phyloP scores from a whole-genome alignment of 2,888 invertebrate genomes.

The Sphinx pinastri region DNA sequence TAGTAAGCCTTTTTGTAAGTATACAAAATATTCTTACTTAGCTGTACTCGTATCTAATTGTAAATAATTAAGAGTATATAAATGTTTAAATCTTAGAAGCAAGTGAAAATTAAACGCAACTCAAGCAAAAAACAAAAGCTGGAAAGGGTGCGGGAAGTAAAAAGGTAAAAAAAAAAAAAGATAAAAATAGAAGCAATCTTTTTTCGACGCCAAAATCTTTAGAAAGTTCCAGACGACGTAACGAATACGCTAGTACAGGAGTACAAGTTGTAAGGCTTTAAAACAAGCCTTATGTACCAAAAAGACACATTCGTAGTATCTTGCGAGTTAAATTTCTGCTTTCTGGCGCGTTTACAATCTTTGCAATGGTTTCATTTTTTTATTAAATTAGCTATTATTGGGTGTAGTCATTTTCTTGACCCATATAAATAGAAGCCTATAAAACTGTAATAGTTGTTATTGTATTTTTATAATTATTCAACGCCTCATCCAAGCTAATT shows the following conservation, averaged over 20 bases:
- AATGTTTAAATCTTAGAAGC: too few species aligned
- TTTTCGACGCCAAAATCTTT: constrained; percentile 10
- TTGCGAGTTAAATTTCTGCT: not conserved
- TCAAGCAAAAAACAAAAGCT: not conserved
- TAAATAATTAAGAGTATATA: too few species aligned
- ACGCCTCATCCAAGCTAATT: too few species aligned
- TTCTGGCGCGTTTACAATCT: not conserved
- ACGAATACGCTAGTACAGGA: constrained; percentile 1
- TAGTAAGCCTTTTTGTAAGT: too few species aligned
- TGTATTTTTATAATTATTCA: too few species aligned
- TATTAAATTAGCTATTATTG: too few species aligned
- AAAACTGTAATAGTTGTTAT: too few species aligned
- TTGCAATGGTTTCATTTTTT: too few species aligned
- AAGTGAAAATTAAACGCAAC: not conserved
- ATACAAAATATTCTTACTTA: too few species aligned
- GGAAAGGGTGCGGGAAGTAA: not conserved
- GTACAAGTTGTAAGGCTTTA: not conserved
- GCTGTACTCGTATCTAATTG: too few species aligned
- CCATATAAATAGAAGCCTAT: too few species aligned
- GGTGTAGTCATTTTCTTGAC: too few species aligned
- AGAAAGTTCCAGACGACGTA: constrained; percentile 20
- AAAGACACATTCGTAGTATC: not conserved
- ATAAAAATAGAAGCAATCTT: constrained; percentile 8
- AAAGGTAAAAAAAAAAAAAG: constrained; percentile 1
- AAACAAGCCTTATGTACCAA: constrained; percentile 1